Conservation (phyloP, 2,797 vertebrate genomes). For the Hemitrygon akajei region DNA sequence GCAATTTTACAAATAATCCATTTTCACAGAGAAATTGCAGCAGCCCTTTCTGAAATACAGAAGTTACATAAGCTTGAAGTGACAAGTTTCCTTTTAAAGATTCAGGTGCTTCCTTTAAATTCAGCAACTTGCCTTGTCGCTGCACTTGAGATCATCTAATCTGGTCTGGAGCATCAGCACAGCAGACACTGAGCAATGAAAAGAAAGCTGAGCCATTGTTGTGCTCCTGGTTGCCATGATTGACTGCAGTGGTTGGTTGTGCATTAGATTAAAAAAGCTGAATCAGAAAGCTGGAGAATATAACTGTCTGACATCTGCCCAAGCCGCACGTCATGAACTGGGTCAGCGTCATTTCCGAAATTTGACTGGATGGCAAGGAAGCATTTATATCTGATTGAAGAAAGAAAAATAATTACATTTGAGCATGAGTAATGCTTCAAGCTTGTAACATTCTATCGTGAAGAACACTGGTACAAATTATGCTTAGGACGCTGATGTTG, state of each 20-base stretch:
- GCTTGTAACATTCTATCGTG: background rate
- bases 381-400: constrained; percentile 20
- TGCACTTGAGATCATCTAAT: constrained; percentile 31
- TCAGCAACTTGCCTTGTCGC: background rate
- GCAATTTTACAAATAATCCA: background rate
- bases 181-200: constrained; percentile 18
- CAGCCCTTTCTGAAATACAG: background rate
- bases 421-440: constrained; percentile 9
- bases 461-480: background rate
- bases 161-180: background rate
- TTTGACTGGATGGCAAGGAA: background rate
- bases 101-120: background rate
- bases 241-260: constrained; percentile 11
- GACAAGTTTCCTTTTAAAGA: background rate
- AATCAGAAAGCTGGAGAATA: constrained; percentile 29
- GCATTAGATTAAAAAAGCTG: constrained; percentile 32
- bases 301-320: constrained; percentile 18
- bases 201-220: constrained; percentile 19
- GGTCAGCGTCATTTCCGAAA: background rate
- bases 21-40: background rate
- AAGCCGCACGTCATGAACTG: background rate
- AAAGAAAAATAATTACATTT: constrained; percentile 33
- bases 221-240: background rate
- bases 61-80: background rate
- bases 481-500: background rate